phyloP scores from a whole-genome alignment of 2,797 vertebrate genomes.

The Trematomus bernacchii region DNA sequence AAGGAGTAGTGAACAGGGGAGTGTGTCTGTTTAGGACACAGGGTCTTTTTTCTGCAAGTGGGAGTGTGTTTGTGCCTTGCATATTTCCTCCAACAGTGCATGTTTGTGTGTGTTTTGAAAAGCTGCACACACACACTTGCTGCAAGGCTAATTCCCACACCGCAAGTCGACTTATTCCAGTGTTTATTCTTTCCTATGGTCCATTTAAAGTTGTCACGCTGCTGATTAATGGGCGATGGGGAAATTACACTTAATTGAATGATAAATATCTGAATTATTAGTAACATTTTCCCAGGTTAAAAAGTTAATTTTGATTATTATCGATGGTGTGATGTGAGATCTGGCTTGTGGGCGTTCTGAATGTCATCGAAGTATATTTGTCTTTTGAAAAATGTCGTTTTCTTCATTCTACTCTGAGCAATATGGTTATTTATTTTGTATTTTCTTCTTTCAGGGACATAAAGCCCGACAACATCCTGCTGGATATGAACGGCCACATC shows the following conservation, averaged over 20 bases:
- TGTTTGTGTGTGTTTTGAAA: conserved; percentile 26
- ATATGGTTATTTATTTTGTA: neutral
- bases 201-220: conserved; percentile 40
- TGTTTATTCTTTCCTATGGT: conserved; percentile 50
- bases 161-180: conserved; percentile 40
- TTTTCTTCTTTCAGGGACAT: conserved; percentile 90
- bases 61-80: conserved; percentile 56
- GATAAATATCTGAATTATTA: conserved; percentile 46
- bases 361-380: conserved; percentile 42
- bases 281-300: conserved; percentile 33
- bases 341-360: conserved; percentile 35
- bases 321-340: conserved; percentile 18
- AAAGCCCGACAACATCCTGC: conserved; percentile 97
- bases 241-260: conserved; percentile 63
- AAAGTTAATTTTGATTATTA: conserved; percentile 40
- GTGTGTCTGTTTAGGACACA: conserved; percentile 46
- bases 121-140: conserved; percentile 1
- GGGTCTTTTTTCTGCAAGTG: conserved; percentile 35
- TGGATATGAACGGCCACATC: conserved; percentile 99
- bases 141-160: conserved; percentile 38
- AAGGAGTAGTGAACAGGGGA: conserved; percentile 40
- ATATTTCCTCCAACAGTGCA: conserved; percentile 49
- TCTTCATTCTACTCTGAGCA: conserved; percentile 15
- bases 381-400: conserved; percentile 49
- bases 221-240: conserved; percentile 43